Evolutionary conservation across 2,888 invertebrate species (phyloP).

Genomic region (Linyphia triangularis): DNA sequence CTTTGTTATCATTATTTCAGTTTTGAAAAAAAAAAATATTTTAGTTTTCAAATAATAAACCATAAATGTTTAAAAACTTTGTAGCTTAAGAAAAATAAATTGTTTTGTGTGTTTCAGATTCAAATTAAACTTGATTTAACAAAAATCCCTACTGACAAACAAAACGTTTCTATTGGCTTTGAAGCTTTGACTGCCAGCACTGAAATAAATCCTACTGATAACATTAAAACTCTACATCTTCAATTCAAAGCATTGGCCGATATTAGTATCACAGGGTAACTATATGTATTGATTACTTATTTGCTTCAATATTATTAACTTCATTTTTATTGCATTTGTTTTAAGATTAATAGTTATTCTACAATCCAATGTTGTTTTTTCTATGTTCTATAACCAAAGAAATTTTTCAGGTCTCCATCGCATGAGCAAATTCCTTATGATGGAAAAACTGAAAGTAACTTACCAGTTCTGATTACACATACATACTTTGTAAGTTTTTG

Average conservation of each 20-base stretch:
- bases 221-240: constrained; percentile 29
- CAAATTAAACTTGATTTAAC: constrained; percentile 65
- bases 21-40: neutral
- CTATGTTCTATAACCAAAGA: neutral
- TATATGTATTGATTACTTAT: neutral
- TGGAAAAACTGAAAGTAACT: constrained; percentile 21
- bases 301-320: neutral
- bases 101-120: constrained; percentile 63
- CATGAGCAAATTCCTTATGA: constrained; percentile 68
- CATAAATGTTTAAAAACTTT: neutral
- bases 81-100: no score
- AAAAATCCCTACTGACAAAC: constrained; percentile 47
- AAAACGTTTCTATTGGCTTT: constrained; percentile 31
- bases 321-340: neutral
- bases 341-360: neutral
- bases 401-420: constrained; percentile 44
- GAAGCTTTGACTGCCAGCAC: constrained; percentile 64
- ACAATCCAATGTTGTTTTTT: neutral
- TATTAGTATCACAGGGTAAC: constrained; percentile 71
- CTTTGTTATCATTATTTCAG: no score
- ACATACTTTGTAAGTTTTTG: constrained; percentile 66
- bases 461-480: constrained; percentile 52
- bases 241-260: constrained; percentile 56
- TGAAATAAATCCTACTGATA: constrained; percentile 62
- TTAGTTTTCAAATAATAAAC: neutral